Percentiles rank a stretch among this genome's conserved stretches.
phyloP scores from a whole-genome alignment of 2,888 invertebrate species.

The Hermaeophaga mercurialis region DNA sequence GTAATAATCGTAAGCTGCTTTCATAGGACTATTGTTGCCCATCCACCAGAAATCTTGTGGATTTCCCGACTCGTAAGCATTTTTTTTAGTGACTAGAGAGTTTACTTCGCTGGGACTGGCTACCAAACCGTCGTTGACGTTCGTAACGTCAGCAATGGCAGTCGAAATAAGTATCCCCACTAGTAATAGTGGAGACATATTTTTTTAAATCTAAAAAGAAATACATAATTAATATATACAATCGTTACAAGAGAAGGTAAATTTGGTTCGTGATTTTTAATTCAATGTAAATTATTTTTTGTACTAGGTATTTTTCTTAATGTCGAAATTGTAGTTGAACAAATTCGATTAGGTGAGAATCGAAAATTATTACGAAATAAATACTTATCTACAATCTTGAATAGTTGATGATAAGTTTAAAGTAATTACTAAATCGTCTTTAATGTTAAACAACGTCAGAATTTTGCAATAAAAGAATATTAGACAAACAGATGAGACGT shows the following conservation, averaged over 20 bases:
- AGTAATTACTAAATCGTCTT: slow-evolving; percentile 9
- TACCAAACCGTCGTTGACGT: slow-evolving; percentile 45
- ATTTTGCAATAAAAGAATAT: slow-evolving; percentile 21
- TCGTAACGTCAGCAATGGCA: slow-evolving; percentile 45
- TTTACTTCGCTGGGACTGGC: slow-evolving; percentile 44
- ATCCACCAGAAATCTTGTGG: slow-evolving; percentile 68
- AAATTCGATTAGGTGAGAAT: neutral
- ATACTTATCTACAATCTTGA: neutral
- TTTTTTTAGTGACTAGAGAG: slow-evolving; percentile 31
- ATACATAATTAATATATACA: neutral
- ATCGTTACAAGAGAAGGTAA: too few species aligned
- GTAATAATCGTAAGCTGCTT: slow-evolving; percentile 56
- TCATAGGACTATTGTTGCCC: slow-evolving; percentile 64
- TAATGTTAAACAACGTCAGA: slow-evolving; percentile 7
- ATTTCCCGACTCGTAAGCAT: slow-evolving; percentile 36
- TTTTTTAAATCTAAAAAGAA: slow-evolving; percentile 12
- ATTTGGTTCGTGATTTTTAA: too few species aligned
- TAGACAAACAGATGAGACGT: slow-evolving; percentile 9
- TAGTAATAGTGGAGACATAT: slow-evolving; percentile 51
- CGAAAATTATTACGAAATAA: neutral
- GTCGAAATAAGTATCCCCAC: slow-evolving; percentile 50
- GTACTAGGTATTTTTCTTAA: too few species aligned
- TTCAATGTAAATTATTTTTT: too few species aligned
- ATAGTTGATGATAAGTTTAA: slow-evolving; percentile 12
- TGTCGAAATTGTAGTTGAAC: too few species aligned